These are phyloP conservation scores for Drosophila navojoa DNA, from an alignment of 1,140 invertebrate species.

Conservation along the genomic window DNA sequence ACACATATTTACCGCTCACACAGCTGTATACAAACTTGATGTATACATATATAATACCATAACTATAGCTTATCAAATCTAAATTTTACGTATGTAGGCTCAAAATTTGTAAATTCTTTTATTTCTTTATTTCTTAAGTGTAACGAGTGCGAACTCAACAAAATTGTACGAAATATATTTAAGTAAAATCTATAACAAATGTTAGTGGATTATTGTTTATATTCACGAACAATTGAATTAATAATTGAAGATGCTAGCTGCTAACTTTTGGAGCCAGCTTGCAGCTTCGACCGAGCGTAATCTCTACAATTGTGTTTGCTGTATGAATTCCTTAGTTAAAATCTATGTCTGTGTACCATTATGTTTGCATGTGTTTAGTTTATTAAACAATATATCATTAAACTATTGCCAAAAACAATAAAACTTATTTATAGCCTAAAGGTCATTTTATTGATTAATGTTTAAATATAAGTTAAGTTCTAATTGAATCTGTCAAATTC, in stretches of 20 bases:
- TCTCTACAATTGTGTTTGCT: conserved; percentile 36
- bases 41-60: conserved; percentile 18
- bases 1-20: neutral
- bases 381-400: conserved; percentile 13
- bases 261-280: neutral
- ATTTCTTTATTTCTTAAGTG: conserved; percentile 53
- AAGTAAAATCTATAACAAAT: conserved; percentile 17
- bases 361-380: conserved; percentile 23
- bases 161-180: conserved; percentile 50
- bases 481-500: conserved; percentile 2
- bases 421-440: conserved; percentile 36
- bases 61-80: conserved; percentile 28
- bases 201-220: neutral
- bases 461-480: too few species aligned
- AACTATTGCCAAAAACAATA: conserved; percentile 38
- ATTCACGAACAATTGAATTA: neutral
- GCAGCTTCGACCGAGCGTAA: conserved; percentile 23
- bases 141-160: conserved; percentile 21
- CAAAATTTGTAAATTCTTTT: conserved; percentile 67
- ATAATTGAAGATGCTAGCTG: neutral
- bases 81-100: conserved; percentile 70
- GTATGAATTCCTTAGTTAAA: conserved; percentile 41
- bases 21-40: conserved; percentile 38
- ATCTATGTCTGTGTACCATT: conserved; percentile 23
- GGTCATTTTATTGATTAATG: too few species aligned